These are phyloP conservation scores for Bibio marci DNA, from an alignment of 2,888 invertebrate genomes.

Conservation along the genomic window DNA sequence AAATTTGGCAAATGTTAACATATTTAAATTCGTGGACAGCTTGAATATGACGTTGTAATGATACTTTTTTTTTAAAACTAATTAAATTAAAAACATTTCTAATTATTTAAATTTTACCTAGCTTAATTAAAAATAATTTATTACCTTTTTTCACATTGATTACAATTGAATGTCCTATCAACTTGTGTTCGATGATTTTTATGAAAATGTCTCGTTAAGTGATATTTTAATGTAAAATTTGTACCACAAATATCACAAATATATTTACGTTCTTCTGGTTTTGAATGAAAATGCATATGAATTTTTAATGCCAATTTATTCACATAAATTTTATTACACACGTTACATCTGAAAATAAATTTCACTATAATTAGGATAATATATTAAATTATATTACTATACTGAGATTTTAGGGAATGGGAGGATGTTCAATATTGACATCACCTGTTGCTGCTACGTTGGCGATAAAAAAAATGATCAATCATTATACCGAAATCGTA, in stretches of 20 bases:
- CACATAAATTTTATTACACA: constrained; percentile 10
- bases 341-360: constrained; percentile 6
- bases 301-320: constrained; percentile 11
- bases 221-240: not conserved
- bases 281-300: constrained; percentile 13
- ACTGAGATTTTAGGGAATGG: too few species aligned
- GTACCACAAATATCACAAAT: constrained; percentile 5
- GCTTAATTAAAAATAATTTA: too few species aligned
- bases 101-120: too few species aligned
- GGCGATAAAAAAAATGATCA: too few species aligned
- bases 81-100: not conserved
- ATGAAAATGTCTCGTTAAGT: not conserved
- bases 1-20: constrained; percentile 17
- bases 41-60: constrained; percentile 12
- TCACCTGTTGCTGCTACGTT: too few species aligned
- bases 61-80: constrained; percentile 3
- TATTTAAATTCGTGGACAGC: constrained; percentile 12
- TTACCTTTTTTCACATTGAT: not conserved
- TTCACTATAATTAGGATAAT: too few species aligned
- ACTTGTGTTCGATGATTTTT: not conserved
- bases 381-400: constrained; percentile 1
- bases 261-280: constrained; percentile 11
- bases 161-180: not conserved
- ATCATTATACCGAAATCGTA: too few species aligned
- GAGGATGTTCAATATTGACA: too few species aligned